A percentile compares a stretch with the other conserved stretches of the same genome.
Conservation (phyloP, 2,888 invertebrate species). For the Pardosa pseudoannulata region DNA sequence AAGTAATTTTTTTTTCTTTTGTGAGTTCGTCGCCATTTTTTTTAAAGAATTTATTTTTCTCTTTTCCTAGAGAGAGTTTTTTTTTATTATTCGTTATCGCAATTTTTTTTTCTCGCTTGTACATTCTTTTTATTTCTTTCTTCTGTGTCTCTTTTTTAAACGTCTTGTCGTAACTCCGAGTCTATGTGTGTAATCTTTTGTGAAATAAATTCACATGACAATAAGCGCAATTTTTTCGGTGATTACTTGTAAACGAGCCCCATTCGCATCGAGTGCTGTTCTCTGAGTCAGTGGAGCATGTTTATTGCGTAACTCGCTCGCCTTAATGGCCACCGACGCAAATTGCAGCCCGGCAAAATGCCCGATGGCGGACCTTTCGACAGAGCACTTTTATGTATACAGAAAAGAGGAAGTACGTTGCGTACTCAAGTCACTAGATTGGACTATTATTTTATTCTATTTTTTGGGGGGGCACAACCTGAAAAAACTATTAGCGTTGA, state of each 20-base stretch:
- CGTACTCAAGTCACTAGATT: too few species aligned
- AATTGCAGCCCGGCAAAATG: too few species aligned
- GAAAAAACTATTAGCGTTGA: too few species aligned
- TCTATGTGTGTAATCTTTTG: slow-evolving; percentile 63
- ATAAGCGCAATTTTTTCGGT: slow-evolving; percentile 21
- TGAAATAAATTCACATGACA: slow-evolving; percentile 66
- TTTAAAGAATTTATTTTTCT: slow-evolving; percentile 8
- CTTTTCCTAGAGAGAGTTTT: slow-evolving; percentile 16
- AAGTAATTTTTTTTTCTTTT: slow-evolving; percentile 60
- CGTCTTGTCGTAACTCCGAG: slow-evolving; percentile 49
- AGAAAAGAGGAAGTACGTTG: too few species aligned
- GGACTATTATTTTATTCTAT: too few species aligned
- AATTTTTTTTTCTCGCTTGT: background rate
- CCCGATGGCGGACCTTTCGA: too few species aligned
- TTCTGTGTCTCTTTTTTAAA: too few species aligned
- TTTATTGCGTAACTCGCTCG: background rate
- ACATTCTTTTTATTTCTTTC: background rate
- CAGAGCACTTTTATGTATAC: too few species aligned
- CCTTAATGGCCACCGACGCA: too few species aligned
- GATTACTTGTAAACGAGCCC: background rate
- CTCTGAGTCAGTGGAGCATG: background rate
- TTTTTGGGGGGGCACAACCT: too few species aligned
- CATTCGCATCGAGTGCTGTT: background rate
- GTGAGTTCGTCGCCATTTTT: slow-evolving; percentile 3
- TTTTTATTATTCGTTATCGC: slow-evolving; percentile 2